Evolutionary conservation across 2,113 vertebrate genomes (phyloP).

Genomic region (Aphelocoma coerulescens): DNA sequence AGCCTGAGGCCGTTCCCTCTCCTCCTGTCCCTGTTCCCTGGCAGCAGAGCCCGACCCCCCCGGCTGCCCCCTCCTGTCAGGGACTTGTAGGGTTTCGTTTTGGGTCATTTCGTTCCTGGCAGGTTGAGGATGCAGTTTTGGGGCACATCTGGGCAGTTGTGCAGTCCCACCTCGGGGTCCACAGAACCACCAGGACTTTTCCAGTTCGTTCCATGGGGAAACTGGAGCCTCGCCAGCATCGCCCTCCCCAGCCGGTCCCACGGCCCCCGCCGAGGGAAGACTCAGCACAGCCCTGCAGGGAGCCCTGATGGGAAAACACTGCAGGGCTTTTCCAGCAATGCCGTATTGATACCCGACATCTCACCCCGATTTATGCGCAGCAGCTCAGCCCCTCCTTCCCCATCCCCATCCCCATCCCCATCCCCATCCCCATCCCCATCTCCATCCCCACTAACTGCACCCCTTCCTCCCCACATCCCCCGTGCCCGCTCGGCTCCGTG

Average conservation of each 20-base stretch:
- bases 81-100: background rate
- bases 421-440: background rate
- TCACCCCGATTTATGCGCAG: background rate
- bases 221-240: background rate
- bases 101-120: background rate
- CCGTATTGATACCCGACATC: background rate
- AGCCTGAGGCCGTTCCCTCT: too few species aligned
- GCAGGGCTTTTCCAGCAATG: too few species aligned
- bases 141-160: background rate
- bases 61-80: background rate
- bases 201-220: fast-evolving
- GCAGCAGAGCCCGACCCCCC: background rate
- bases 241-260: background rate
- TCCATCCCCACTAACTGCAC: background rate
- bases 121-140: background rate
- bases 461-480: background rate
- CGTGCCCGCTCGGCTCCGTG: background rate
- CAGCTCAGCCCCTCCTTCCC: background rate
- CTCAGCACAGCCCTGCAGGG: background rate
- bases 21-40: background rate
- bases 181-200: background rate
- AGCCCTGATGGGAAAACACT: background rate
- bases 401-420: background rate
- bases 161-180: background rate
- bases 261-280: too few species aligned